Base-by-base conservation (phyloP, 2,113 vertebrate genomes). In the Miniopterus natalensis region DNA sequence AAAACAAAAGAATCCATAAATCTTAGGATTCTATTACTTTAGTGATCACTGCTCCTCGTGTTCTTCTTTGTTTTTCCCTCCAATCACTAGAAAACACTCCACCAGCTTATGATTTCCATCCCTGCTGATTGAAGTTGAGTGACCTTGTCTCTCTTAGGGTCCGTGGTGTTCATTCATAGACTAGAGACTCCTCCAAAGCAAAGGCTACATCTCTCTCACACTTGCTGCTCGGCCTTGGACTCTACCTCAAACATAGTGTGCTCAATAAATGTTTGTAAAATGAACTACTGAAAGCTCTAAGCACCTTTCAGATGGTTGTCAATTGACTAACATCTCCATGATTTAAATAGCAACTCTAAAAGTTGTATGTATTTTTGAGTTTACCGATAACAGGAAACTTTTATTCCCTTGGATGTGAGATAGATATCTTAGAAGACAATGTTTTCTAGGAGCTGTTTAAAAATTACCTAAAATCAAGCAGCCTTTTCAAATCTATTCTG, bases 381-480 rank as follows among this genome's bases (percentile, higher is more conserved):
- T 83, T 78, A 78, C 55, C 20, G 61, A 17, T 78, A 12, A 81
- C 79, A 47, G 45, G 93, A 92, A 88, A 81, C 21, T 61, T 59
- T 31, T 88, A 27, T 81, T 89, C 75, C 21, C 17, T 86, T 88
- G 23, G 75, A 53, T 47, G 27, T 74, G 49, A 95, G 90, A 20
- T 59, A 66, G 21, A 6, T 83, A 68, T 78, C 92, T 95, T 83
- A 59, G 61, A 89, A 92, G 66, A 71, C 9, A 71, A 31, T 88
- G 8, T 71, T 63, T 49, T 88, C 23, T 66, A 80, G 29, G 51
- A 21, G 47, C 40, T 79, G 1, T 68, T 95, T 81, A 40, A 4
- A 70, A 36, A 14, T 66, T 36, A 61, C 47, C 49, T 66, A 86
- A 84, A 86, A 42, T 29, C 3, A 75, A 42, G 9, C 29, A 65